Evolutionary conservation across 2,113 vertebrate species (phyloP), one percentile per base, ranked within the genome.

Genomic region (Ursus arctos): DNA sequence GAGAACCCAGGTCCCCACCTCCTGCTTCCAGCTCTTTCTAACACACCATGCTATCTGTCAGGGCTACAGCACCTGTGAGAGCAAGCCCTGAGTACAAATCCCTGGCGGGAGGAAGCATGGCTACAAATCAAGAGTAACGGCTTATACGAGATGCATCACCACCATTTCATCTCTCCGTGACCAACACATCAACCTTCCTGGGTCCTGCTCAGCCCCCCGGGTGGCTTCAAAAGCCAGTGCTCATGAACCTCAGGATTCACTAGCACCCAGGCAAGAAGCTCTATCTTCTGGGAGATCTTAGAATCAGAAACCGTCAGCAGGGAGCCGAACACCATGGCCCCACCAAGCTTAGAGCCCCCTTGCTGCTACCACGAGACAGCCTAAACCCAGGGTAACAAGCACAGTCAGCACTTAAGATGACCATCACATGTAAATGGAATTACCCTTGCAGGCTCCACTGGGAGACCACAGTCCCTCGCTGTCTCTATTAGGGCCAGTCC

Each of bases 111-210:
- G 47, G 51, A 76, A 93, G 6, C n/a, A 7, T 10, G 15, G 43
- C 81, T 67, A 33, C 40, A 63, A 77, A 40, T 61, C 53, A n/a
- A 47, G 19, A 12, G 13, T 14, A n/a, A 47, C 28, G 22, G 16
- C 24, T 72, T 15, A 19, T 15, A 53, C 0, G 14, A 36, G 36
- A 53, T 18, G 6, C 12, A n/a, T n/a, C 5, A 2, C 21, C 55
- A 72, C 47, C 65, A 31, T 31, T 57, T 57, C 76, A 11, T 21
- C 43, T 92, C 82, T 63, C n/a, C 15, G 14, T 40, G 36, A 57
- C 15, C 24, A 16, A 19, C 14, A 24, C 15, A 33, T 19, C 65
- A 51, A 43, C n/a, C 40, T n/a, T 40, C 57, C 26, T 16, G 26
- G 26, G 33, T 74, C 69, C 36, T 59, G 14, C 43, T 40, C 31